These are phyloP conservation scores for Azorinus chamasolen DNA, from an alignment of 2,888 invertebrate species.

Conservation along the genomic window DNA sequence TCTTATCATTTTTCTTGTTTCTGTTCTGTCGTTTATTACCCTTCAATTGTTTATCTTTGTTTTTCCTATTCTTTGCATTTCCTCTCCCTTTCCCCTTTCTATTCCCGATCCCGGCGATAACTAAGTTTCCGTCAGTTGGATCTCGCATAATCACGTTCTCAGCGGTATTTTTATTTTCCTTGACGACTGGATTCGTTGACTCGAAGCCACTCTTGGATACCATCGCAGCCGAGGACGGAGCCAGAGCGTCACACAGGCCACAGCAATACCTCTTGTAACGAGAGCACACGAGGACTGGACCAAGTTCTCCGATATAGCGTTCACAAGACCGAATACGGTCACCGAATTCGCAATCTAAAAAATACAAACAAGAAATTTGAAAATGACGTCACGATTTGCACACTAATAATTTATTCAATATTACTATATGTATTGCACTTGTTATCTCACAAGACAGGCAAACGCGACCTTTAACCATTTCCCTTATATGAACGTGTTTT, in stretches of 20 bases:
- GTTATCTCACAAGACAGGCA: too few relatives aligned
- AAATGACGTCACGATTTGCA: too few relatives aligned
- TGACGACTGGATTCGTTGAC: background rate
- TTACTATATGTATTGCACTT: too few relatives aligned
- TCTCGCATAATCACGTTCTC: background rate
- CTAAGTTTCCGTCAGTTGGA: slow-evolving; percentile 6
- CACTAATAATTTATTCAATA: too few relatives aligned
- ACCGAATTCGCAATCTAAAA: slow-evolving; percentile 77
- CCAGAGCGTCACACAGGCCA: slow-evolving; percentile 27
- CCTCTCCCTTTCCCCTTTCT: background rate
- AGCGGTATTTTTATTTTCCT: background rate
- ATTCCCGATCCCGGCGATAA: slow-evolving; percentile 14
- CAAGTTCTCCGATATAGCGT: slow-evolving; percentile 38
- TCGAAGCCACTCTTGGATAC: background rate
- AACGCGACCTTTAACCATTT: too few relatives aligned
- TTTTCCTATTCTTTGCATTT: slow-evolving; percentile 1
- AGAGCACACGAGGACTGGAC: slow-evolving; percentile 30
- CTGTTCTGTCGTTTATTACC: background rate
- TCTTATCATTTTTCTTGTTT: background rate
- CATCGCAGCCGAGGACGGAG: background rate
- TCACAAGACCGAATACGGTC: slow-evolving; percentile 71
- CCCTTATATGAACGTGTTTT: too few relatives aligned
- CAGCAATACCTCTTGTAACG: slow-evolving; percentile 54
- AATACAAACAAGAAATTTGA: background rate
- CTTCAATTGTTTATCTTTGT: background rate